Percentiles rank a stretch among this genome's conserved stretches.
Evolutionary conservation across 2,797 vertebrate species (phyloP).

Genomic region (Denticeps clupeoides): DNA sequence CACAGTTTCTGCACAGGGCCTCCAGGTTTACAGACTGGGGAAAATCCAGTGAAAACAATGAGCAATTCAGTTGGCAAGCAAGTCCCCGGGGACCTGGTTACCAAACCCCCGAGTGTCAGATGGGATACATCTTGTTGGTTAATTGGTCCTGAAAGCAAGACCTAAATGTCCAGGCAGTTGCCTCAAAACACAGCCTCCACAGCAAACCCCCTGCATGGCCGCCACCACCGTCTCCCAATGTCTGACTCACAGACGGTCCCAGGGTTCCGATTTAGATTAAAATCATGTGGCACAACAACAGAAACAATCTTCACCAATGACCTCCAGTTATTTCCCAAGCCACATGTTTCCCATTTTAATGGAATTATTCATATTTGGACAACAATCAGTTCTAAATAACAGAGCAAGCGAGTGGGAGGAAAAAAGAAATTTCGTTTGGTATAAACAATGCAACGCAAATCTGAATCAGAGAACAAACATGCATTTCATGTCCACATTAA

Average conservation of each 20-base stretch:
- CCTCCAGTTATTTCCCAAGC: slow-evolving; percentile 26
- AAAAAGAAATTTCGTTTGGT: slow-evolving; percentile 14
- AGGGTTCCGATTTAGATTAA: slow-evolving; percentile 28
- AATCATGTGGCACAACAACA: slow-evolving; percentile 31
- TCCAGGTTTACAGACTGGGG: too few relatives aligned
- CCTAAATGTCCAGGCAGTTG: too few relatives aligned
- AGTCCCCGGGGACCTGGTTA: too few relatives aligned
- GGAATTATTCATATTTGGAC: slow-evolving; percentile 28
- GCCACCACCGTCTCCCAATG: slow-evolving; percentile 22
- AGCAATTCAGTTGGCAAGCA: too few relatives aligned
- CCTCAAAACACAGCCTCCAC: slow-evolving; percentile 8
- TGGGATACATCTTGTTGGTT: too few relatives aligned
- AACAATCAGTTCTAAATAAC: slow-evolving; percentile 28
- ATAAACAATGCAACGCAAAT: slow-evolving; percentile 28
- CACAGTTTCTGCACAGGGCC: too few relatives aligned
- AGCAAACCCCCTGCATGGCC: slow-evolving; percentile 9
- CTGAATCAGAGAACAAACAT: slow-evolving; percentile 20
- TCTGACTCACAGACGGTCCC: slow-evolving; percentile 23
- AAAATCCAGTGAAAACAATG: too few relatives aligned
- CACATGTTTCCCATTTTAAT: slow-evolving; percentile 33
- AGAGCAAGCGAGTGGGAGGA: too few relatives aligned
- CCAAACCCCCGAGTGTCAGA: too few relatives aligned
- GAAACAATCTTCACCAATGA: slow-evolving; percentile 29
- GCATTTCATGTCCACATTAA: slow-evolving; percentile 20
- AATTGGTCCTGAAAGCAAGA: too few relatives aligned